A percentile compares a stretch with the other conserved stretches of the same genome.
These are phyloP conservation scores for Limenitis camilla DNA, from an alignment of 2,888 invertebrate genomes.

Conservation along the genomic window DNA sequence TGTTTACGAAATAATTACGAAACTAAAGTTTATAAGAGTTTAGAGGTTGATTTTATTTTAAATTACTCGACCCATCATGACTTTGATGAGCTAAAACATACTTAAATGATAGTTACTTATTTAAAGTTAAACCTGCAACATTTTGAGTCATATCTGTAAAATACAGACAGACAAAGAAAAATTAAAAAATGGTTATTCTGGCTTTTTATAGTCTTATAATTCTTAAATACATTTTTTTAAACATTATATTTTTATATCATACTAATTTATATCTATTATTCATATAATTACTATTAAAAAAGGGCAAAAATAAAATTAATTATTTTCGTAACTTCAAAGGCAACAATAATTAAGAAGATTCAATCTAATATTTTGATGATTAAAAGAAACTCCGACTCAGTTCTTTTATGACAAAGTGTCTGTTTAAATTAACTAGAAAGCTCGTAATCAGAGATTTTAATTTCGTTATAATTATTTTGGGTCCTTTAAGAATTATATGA, in stretches of 20 bases:
- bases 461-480: neutral
- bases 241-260: neutral
- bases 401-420: neutral
- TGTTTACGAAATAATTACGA: neutral
- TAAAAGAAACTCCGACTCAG: neutral
- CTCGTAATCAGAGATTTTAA: neutral
- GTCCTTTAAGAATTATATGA: neutral
- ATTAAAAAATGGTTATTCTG: too few relatives aligned
- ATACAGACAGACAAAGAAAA: too few relatives aligned
- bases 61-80: too few relatives aligned
- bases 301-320: neutral
- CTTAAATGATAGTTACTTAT: too few relatives aligned
- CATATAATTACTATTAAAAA: neutral
- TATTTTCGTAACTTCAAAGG: slow-evolving; percentile 4
- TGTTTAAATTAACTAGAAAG: neutral
- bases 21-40: too few relatives aligned
- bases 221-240: neutral
- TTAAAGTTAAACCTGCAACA: too few relatives aligned
- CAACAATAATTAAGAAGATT: slow-evolving; percentile 5
- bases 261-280: neutral
- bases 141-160: too few relatives aligned
- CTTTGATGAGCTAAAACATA: too few relatives aligned
- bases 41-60: too few relatives aligned
- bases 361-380: slow-evolving; percentile 1
- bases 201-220: too few relatives aligned